Percentiles rank a stretch among this genome's conserved stretches.
phyloP scores from a whole-genome alignment of 2,797 vertebrate species.

The Microtus obscurus region DNA sequence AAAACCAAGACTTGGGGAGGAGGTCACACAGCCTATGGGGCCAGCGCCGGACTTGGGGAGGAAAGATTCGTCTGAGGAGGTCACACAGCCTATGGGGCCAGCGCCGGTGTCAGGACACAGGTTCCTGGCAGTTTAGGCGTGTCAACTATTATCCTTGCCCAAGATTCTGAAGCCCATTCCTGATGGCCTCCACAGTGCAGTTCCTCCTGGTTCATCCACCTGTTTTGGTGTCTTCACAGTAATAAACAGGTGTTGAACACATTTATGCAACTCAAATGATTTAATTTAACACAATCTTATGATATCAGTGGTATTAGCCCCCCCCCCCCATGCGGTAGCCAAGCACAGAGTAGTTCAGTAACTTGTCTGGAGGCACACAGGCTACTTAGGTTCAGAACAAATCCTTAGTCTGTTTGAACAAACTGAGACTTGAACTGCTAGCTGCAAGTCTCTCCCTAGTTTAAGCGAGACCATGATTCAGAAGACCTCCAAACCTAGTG shows the following conservation, averaged over 20 bases:
- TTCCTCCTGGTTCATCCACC: not conserved
- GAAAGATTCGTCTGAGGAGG: slow-evolving; percentile 50
- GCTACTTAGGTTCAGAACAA: not conserved
- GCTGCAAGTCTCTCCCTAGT: not conserved
- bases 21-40: slow-evolving; percentile 46
- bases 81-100: slow-evolving; percentile 11
- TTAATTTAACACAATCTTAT: not conserved
- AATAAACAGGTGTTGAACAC: not conserved
- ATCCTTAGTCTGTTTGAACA: not conserved
- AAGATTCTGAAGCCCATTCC: not conserved
- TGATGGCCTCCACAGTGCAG: not conserved
- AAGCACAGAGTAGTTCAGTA: slow-evolving; percentile 42
- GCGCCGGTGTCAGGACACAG: not conserved
- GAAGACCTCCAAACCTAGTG: not conserved
- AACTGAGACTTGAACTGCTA: slow-evolving; percentile 20
- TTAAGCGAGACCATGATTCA: not conserved
- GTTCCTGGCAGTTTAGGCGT: not conserved
- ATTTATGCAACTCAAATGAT: not conserved
- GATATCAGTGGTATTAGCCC: not conserved
- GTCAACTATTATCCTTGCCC: not conserved
- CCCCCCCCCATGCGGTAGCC: not conserved
- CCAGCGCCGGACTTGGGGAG: slow-evolving; percentile 41
- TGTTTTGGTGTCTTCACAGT: not conserved
- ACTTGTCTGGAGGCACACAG: slow-evolving; percentile 10
- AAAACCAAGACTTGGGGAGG: slow-evolving; percentile 69